These are phyloP conservation scores for Capromys pilorides DNA, from an alignment of 2,797 vertebrate genomes.

Conservation along the genomic window DNA sequence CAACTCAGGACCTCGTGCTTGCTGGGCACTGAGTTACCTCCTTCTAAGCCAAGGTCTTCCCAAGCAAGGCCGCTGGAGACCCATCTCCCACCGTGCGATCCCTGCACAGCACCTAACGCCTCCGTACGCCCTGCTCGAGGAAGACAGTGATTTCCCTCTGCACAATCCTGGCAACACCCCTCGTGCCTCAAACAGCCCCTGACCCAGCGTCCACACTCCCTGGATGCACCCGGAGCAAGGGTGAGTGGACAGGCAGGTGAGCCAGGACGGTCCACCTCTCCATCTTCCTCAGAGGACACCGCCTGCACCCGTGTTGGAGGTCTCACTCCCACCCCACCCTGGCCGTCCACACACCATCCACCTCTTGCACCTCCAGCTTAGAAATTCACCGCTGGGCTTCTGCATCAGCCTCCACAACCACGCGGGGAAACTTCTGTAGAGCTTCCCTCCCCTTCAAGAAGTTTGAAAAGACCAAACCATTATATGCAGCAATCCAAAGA, in stretches of 20 bases:
- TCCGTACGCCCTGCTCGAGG: accelerated
- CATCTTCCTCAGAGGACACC: accelerated
- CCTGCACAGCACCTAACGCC: not conserved
- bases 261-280: not conserved
- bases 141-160: not conserved
- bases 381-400: not conserved
- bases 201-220: too few species aligned
- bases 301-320: not conserved
- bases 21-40: too few species aligned
- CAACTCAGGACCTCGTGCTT: too few species aligned
- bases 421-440: not conserved
- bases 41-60: not conserved
- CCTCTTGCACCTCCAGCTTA: not conserved
- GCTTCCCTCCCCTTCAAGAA: not conserved
- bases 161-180: not conserved
- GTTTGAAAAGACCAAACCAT: not conserved
- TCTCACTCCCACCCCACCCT: not conserved
- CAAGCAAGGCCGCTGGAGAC: not conserved
- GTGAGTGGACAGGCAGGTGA: accelerated
- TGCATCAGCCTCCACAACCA: too few species aligned
- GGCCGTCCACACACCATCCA: not conserved
- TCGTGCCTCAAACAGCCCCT: too few species aligned
- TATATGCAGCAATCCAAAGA: not conserved
- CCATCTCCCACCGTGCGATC: not conserved
- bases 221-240: accelerated